Conservation (phyloP, 2,113 vertebrate species). For the Dasypus novemcinctus region DNA sequence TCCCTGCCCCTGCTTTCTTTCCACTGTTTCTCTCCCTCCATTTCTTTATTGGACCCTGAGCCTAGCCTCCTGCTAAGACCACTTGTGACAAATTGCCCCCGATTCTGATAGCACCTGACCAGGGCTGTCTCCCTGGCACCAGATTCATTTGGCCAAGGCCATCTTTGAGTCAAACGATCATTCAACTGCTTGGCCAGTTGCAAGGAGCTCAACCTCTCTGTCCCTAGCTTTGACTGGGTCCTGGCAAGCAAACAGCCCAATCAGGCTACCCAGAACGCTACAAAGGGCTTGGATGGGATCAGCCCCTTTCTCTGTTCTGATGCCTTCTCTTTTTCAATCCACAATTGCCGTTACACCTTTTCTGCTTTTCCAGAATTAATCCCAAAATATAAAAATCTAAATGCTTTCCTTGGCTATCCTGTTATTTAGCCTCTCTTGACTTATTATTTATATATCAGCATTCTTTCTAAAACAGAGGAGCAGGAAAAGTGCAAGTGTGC, state of each 20-base stretch:
- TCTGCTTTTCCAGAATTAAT: neutral
- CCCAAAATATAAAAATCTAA: neutral
- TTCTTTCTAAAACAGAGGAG: constrained; percentile 5
- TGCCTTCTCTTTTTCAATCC: neutral
- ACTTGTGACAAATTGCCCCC: neutral
- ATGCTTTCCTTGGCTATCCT: neutral
- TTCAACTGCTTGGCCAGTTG: neutral
- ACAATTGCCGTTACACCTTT: neutral
- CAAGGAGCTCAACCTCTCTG: neutral
- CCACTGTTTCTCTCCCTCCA: neutral
- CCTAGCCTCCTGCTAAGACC: neutral
- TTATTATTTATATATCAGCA: neutral
- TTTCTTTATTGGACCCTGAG: neutral
- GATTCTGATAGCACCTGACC: neutral
- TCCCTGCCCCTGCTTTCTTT: neutral
- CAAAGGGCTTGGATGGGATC: rapidly evolving
- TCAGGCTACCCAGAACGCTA: neutral
- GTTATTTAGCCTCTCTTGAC: neutral
- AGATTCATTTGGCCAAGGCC: neutral
- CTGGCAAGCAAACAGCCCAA: neutral
- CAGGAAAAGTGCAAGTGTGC: neutral
- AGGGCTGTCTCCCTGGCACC: neutral
- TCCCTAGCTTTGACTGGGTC: neutral
- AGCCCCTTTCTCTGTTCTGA: neutral
- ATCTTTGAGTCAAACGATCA: neutral